Evolutionary conservation across 1,140 invertebrate genomes (phyloP), one percentile per base, ranked within the genome.

Genomic region (Stenopsyche tienmushanensis): DNA sequence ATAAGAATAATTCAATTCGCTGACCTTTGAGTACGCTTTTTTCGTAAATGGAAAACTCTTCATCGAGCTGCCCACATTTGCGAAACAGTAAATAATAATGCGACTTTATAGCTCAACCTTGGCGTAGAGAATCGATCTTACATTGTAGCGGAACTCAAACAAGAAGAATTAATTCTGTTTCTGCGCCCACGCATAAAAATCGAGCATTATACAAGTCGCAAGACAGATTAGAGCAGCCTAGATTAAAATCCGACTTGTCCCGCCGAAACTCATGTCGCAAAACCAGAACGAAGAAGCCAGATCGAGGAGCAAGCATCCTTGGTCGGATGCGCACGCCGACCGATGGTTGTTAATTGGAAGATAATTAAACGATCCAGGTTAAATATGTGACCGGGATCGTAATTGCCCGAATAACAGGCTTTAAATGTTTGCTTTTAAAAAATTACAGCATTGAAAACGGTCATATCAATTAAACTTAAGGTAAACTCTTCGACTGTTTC

Each of bases 121-220:
- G 54, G 34, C n/a, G 29, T 29, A 42, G n/a, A 57, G 54, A 57
- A 57, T 57, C 54, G 54, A 57, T 42, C 54, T 57, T 15, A 21
- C 53, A 55, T 55, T 21, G 25, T 55, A 21, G 53, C 54, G 54
- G 54, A 57, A 57, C 54, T 42, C 54, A 21, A 57, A 57, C 39
- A 20, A 26, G 34, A 10, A 57, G 34, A 57, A 57, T 57, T 57
- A 57, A 57, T 57, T 57, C 54, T 57, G 29, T 57, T 57, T 42
- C 39, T 41, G 42, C 54, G 54, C 54, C 54, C 39, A 57, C 54
- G 13, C 13, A 7, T 34, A 34, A 34, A 34, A 34, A 34, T 34
- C 29, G 29, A 13, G 5, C 29, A 34, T 34, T 34, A 34, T 34
- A 13, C 5, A 34, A 34, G 29, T 13, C 29, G 5, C 13, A 34